Evolutionary conservation across 1,140 invertebrate species (phyloP), one percentile per base, ranked within the genome.

Genomic region (Drosophila funebris): DNA sequence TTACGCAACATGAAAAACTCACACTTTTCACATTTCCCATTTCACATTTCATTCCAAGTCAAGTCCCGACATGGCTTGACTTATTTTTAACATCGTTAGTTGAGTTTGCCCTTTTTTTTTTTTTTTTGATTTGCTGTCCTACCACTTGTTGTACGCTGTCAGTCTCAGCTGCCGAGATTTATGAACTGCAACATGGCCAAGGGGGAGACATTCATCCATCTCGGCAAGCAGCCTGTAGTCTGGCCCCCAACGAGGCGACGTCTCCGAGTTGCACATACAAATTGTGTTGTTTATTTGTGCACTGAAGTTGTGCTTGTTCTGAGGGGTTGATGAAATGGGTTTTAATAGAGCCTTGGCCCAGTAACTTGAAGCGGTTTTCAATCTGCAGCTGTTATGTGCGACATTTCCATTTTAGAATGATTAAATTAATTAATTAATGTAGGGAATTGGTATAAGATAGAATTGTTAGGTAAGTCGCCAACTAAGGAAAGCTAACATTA

Each of bases 31-130:
- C 57, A 60, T 71, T 61, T 9, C 31, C 3, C 41, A 39, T 58
- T 29, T 73, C 37, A 16, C 77, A 57, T 72, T 80, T 80, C 73
- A 66, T 43, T 44, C 9, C 62, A 57, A 79, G 72, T 70, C 54
- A 64, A 74, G 73, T 48, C 56, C 60, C 24, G 62, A 74, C 41
- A 57, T 68, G 48, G 53, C 82, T 75, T 71, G 73, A 85, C 82
- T 87, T 85, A 82, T 78, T 85, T 87, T 78, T 82, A 85, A 82
- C 78, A 76, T 82, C 70, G 82, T 82, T 85, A 82, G 78, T 84
- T 84, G 33, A 33, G 27, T 33, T 46, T 48, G 36, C 14, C 6
- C 13, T n/a, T 29, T 13, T 20, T 33, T 31, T 52, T 31, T 36
- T 20, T 66, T 63, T 70, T 70, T 69, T 58, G 50, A 57, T 66